Conservation (phyloP, 2,797 vertebrate species). For the Babyrousa celebensis region DNA sequence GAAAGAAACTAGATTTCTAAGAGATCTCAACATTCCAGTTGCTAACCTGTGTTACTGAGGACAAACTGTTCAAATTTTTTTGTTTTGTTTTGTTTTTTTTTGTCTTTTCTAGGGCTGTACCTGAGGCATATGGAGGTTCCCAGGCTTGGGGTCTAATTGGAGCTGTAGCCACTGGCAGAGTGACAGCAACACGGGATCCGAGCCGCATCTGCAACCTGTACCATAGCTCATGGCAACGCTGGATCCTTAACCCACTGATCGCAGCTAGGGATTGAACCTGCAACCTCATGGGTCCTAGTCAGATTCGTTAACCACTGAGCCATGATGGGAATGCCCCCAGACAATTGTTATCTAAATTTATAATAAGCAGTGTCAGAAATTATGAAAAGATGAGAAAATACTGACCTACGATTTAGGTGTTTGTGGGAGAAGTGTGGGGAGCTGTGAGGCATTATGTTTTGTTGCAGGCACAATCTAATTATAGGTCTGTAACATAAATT, state of each 20-base stretch:
- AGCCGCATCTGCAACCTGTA: too few relatives aligned
- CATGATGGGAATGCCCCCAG: neutral
- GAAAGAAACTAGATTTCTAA: constrained; percentile 56
- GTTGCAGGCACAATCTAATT: neutral
- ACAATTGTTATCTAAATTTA: neutral
- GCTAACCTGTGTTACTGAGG: neutral
- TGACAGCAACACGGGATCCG: too few relatives aligned
- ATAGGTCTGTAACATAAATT: neutral
- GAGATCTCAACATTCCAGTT: neutral
- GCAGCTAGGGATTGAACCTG: too few relatives aligned
- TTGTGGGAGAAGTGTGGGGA: neutral
- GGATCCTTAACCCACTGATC: too few relatives aligned
- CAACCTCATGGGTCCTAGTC: too few relatives aligned
- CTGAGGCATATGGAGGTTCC: too few relatives aligned
- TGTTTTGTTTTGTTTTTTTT: too few relatives aligned
- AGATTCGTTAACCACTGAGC: too few relatives aligned
- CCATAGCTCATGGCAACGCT: too few relatives aligned
- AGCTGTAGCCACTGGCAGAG: too few relatives aligned
- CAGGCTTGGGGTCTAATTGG: too few relatives aligned
- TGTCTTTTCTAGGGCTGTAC: too few relatives aligned
- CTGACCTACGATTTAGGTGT: neutral
- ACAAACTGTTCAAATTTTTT: neutral
- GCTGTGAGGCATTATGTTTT: neutral
- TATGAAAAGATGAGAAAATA: neutral
- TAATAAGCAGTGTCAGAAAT: neutral